Conservation (phyloP, 2,888 invertebrate species). For the Sympetrum striolatum region DNA sequence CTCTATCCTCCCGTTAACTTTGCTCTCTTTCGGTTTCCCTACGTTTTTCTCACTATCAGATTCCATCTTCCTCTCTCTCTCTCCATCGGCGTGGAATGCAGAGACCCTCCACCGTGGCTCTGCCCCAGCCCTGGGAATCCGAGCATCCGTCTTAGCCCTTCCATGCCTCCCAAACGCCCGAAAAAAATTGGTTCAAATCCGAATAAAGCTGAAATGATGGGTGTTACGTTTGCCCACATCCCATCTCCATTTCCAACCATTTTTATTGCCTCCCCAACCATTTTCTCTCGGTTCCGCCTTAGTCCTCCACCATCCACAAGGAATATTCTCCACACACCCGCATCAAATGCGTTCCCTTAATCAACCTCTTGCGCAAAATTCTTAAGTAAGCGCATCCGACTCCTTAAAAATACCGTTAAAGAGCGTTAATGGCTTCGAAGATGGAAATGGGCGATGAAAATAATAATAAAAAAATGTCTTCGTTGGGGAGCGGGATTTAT, state of each 20-base stretch:
- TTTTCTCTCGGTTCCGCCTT: background rate
- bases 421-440: no score
- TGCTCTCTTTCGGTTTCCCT: background rate
- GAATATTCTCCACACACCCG: no score
- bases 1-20: background rate
- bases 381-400: no score
- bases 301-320: background rate
- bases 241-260: background rate
- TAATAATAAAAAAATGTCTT: no score
- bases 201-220: constrained; percentile 11
- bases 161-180: background rate
- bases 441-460: no score
- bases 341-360: no score
- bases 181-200: constrained; percentile 14
- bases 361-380: no score
- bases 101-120: background rate
- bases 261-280: background rate
- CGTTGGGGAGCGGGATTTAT: no score
- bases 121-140: background rate
- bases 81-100: background rate
- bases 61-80: background rate
- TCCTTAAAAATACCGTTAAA: no score
- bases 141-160: background rate
- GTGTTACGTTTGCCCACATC: background rate
- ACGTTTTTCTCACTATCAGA: background rate